Evolutionary conservation across 2,797 vertebrate genomes (phyloP).

Genomic region (Diplodus puntazzo): DNA sequence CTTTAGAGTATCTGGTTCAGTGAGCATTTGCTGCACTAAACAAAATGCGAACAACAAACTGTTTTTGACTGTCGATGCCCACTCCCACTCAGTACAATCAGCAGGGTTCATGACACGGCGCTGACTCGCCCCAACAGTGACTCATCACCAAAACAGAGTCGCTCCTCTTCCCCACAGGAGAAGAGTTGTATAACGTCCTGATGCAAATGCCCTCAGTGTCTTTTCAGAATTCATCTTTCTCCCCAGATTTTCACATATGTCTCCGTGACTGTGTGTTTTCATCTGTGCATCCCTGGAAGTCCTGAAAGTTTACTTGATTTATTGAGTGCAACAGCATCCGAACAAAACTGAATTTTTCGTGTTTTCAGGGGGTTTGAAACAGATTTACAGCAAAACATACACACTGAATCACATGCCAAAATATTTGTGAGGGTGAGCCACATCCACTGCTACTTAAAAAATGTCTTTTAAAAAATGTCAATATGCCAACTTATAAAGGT

Average conservation of each 20-base stretch:
- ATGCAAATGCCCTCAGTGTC: constrained; percentile 27
- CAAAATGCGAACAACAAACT: constrained; percentile 21
- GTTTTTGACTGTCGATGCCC: constrained; percentile 16
- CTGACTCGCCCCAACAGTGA: constrained; percentile 56
- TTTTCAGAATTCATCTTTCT: constrained; percentile 18
- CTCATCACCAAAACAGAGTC: constrained; percentile 60
- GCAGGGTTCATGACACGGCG: constrained; percentile 28
- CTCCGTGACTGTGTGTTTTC: constrained; percentile 7
- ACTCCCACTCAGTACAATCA: constrained; percentile 51
- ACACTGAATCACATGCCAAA: neutral
- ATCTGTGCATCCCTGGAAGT: constrained; percentile 11
- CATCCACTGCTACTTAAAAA: neutral
- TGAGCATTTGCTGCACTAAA: constrained; percentile 3
- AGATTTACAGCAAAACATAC: neutral
- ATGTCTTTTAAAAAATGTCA: neutral
- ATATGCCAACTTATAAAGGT: too few relatives aligned
- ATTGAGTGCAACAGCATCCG: neutral
- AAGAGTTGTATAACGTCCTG: constrained; percentile 50
- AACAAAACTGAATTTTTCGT: neutral
- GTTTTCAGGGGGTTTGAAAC: neutral
- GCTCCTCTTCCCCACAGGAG: constrained; percentile 30
- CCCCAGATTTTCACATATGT: constrained; percentile 5
- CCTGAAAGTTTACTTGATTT: constrained; percentile 3
- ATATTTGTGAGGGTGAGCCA: neutral
- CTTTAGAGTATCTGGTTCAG: neutral